Percentiles rank a stretch among this genome's conserved stretches.
These are phyloP conservation scores for Hiodon alosoides DNA, from an alignment of 2,113 vertebrate species.

Conservation along the genomic window DNA sequence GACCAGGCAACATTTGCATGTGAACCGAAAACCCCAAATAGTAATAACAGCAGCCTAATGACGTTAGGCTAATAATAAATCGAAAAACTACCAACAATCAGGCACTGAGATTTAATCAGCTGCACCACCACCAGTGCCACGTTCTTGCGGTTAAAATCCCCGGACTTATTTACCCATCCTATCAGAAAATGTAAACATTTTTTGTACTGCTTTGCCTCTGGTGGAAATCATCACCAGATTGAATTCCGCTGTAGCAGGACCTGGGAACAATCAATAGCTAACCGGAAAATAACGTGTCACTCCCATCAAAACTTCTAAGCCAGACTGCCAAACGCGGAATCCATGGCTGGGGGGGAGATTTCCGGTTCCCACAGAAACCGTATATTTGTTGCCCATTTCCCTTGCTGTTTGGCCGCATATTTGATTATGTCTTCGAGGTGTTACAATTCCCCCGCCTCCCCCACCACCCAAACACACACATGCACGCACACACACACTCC, in stretches of 20 bases:
- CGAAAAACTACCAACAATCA: too few species aligned
- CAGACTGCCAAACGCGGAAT: slow-evolving; percentile 36
- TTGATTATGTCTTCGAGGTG: slow-evolving; percentile 41
- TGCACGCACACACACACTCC: neutral
- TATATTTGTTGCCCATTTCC: slow-evolving; percentile 17
- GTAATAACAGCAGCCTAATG: too few species aligned
- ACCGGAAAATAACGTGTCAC: slow-evolving; percentile 18
- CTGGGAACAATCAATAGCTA: slow-evolving; percentile 26
- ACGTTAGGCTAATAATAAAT: too few species aligned
- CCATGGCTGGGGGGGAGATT: slow-evolving; percentile 19
- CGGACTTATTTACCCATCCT: neutral
- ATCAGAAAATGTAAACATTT: neutral
- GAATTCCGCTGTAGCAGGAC: neutral
- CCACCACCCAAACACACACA: slow-evolving; percentile 10
- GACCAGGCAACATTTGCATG: too few species aligned
- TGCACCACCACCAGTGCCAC: too few species aligned
- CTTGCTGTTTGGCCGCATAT: slow-evolving; percentile 30
- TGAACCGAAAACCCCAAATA: too few species aligned
- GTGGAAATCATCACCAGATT: slow-evolving; percentile 1
- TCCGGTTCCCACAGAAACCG: slow-evolving; percentile 27
- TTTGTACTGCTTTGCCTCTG: neutral
- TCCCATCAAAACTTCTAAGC: slow-evolving; percentile 25
- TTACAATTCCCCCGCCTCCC: neutral
- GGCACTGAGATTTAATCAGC: too few species aligned
- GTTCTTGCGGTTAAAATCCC: neutral